Evolutionary conservation across 2,113 vertebrate genomes (phyloP), one percentile per base, ranked within the genome.

Genomic region (Syrrhaptes paradoxus): DNA sequence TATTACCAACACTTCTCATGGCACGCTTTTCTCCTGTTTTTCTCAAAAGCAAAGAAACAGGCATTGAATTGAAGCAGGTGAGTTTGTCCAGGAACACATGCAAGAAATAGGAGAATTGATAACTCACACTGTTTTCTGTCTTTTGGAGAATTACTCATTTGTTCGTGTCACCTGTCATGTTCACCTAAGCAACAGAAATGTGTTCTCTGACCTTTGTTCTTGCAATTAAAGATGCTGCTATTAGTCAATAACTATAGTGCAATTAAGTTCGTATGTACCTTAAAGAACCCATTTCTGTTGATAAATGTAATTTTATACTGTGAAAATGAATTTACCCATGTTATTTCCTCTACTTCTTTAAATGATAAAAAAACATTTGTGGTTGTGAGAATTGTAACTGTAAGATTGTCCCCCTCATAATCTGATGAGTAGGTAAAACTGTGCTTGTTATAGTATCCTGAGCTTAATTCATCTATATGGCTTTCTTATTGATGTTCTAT

Each of bases 151-250:
- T 76, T 66, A 29, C 21, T 79, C 29, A 11, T 94, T 93, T 91
- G n/a, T 66, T 83, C 31, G 3, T 15, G 2, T 95, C 36, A 58
- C 52, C 81, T 91, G 54, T 96, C 13, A 14, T 87, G 61, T 58
- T 94, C 85, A 84, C 74, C 63, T 94, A 48, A 93, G 90, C 66
- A 79, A 72, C 84, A 87, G 81, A 34, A 79, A 46, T 88, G n/a
- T 90, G 80, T 85, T 81, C 62, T 83, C 85, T 97, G 76, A 96
- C 73, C 62, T 71, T 96, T 96, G 48, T 61, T 89, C 93, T 87
- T 84, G 70, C 86, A 95, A 67, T 96, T 97, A 92, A 80, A 86
- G 89, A 70, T 88, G 49, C 34, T 86, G 89, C 52, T 49, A 22
- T 79, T 93, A 68, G 34, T 90, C 63, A 68, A 52, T 25, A 82